These are phyloP conservation scores for Rousettus madagascariensis DNA, from an alignment of 2,797 vertebrate species.

Conservation along the genomic window DNA sequence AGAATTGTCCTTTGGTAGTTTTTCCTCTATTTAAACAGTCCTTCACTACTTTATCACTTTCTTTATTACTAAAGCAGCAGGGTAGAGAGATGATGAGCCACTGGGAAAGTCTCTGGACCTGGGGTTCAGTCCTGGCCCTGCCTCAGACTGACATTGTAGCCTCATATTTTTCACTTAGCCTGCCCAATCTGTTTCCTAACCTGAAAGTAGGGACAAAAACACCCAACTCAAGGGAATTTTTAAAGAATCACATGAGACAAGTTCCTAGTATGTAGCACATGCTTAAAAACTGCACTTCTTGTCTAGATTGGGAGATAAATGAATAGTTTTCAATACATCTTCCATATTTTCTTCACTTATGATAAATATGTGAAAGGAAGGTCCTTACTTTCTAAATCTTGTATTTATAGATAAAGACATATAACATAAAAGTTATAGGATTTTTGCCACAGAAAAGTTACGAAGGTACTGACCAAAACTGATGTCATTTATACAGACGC, in stretches of 20 bases:
- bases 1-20: not conserved
- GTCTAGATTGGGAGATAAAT: not conserved
- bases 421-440: not conserved
- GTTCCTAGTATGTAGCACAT: not conserved
- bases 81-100: not conserved
- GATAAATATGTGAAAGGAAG: not conserved
- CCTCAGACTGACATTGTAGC: not conserved
- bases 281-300: not conserved
- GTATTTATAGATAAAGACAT: not conserved
- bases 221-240: not conserved
- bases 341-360: conserved; percentile 1
- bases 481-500: conserved; percentile 3
- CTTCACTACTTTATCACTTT: not conserved
- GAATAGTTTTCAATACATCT: not conserved
- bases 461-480: not conserved
- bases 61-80: not conserved
- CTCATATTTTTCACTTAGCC: not conserved
- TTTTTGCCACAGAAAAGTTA: not conserved
- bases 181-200: not conserved
- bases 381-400: not conserved
- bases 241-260: not conserved
- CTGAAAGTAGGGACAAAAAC: not conserved
- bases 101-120: not conserved
- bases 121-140: not conserved
- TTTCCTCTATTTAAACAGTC: not conserved